Conservation (phyloP, 2,888 invertebrate species). For the Lypha dubia region DNA sequence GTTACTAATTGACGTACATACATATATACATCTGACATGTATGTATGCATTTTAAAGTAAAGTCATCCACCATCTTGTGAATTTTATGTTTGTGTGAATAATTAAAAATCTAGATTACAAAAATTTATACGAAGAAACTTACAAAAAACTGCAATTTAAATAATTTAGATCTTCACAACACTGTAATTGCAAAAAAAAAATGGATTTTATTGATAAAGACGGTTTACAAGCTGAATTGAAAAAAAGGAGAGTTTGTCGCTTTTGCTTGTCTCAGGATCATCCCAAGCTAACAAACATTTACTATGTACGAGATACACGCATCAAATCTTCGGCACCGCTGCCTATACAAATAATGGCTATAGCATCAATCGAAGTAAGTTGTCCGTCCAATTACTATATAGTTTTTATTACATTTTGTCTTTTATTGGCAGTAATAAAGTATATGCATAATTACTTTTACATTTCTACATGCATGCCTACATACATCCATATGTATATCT, state of each 20-base stretch:
- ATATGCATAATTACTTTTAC: no score
- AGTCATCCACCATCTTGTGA: conserved; percentile 65
- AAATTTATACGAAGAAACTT: conserved; percentile 13
- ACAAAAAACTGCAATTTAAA: no score
- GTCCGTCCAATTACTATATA: not conserved
- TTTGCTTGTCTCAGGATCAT: conserved; percentile 88
- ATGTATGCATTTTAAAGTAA: conserved; percentile 27
- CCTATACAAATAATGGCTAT: conserved; percentile 91
- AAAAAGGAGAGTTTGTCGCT: conserved; percentile 88
- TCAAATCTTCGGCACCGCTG: conserved; percentile 87
- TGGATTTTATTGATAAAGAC: conserved; percentile 41
- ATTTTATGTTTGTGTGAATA: not conserved
- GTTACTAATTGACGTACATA: not conserved
- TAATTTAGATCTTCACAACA: no score
- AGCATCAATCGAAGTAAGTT: conserved; percentile 89
- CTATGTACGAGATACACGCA: conserved; percentile 85
- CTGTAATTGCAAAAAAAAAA: conserved; percentile 14
- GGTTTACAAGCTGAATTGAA: conserved; percentile 83
- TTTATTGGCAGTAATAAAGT: not conserved
- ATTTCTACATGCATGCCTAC: no score
- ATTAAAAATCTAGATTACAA: conserved; percentile 22
- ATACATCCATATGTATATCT: no score
- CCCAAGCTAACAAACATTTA: conserved; percentile 87
- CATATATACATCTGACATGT: not conserved
- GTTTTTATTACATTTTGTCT: not conserved